Evolutionary conservation across 2,888 invertebrate species (phyloP).

Genomic region (Caenorhabditis macrosperma): DNA sequence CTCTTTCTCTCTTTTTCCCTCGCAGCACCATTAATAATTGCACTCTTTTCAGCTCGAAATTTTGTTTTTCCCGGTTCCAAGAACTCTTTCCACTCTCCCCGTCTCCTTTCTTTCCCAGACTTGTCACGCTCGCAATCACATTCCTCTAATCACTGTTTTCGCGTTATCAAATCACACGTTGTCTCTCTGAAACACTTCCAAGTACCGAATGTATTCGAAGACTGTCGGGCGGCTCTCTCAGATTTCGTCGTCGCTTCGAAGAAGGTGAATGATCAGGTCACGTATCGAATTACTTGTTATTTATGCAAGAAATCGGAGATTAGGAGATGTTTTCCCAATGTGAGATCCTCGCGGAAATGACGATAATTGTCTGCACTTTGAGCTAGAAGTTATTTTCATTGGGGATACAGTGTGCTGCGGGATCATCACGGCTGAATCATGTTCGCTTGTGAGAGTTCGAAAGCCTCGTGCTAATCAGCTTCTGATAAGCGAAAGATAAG

Average conservation of each 20-base stretch:
- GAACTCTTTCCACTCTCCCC: neutral
- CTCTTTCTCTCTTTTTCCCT: neutral
- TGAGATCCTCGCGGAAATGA: neutral
- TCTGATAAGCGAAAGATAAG: no score
- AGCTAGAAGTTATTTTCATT: no score
- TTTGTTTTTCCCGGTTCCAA: neutral
- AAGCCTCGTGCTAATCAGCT: no score
- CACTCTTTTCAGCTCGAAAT: neutral
- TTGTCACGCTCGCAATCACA: neutral
- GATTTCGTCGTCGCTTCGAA: no score
- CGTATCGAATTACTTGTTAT: neutral
- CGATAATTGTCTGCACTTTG: no score
- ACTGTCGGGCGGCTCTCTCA: neutral
- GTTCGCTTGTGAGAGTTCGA: no score
- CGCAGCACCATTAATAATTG: neutral
- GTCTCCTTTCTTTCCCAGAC: neutral
- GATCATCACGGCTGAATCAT: no score
- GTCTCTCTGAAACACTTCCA: neutral
- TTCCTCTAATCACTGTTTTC: neutral
- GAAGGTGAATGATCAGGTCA: neutral
- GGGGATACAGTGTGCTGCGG: no score
- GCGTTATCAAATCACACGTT: no score
- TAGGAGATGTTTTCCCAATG: neutral
- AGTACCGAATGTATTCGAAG: no score
- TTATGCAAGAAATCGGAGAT: neutral